These are phyloP conservation scores for Hippocampus mohnikei DNA, from an alignment of 2,113 vertebrate genomes.

Conservation along the genomic window DNA sequence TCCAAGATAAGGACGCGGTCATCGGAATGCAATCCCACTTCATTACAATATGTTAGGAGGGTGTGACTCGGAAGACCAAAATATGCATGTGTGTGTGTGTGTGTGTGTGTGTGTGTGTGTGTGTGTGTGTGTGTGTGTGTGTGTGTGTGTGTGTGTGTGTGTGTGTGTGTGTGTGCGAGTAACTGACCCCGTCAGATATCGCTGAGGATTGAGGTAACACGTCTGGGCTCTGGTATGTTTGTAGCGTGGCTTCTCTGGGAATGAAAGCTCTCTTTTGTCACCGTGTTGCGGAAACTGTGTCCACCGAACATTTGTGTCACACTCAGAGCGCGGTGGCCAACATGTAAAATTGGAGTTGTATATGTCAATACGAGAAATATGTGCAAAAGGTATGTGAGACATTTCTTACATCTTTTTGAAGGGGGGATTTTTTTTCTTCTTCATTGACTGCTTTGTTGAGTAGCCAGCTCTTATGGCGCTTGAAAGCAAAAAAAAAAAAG, in stretches of 20 bases:
- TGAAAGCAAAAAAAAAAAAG: too few species aligned
- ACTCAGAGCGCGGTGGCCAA: neutral
- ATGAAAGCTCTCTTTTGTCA: neutral
- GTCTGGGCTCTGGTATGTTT: neutral
- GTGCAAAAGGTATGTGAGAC: constrained; percentile 50
- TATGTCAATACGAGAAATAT: constrained; percentile 45
- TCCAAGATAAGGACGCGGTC: constrained; percentile 57
- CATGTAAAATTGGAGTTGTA: constrained; percentile 39
- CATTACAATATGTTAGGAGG: constrained; percentile 55
- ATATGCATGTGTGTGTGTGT: too few species aligned
- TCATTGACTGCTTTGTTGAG: too few species aligned
- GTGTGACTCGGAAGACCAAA: constrained; percentile 7
- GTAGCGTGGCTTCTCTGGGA: neutral
- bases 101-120: too few species aligned
- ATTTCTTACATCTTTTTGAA: constrained; percentile 13
- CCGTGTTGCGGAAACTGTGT: too few species aligned
- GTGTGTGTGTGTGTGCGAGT: neutral
- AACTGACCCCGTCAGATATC: constrained; percentile 52
- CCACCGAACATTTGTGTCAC: constrained; percentile 1
- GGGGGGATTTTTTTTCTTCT: neutral
- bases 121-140: too few species aligned
- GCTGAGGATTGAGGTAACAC: constrained; percentile 36
- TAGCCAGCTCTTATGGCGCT: too few species aligned
- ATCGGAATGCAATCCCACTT: constrained; percentile 57
- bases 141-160: too few species aligned